Evolutionary conservation across 2,888 invertebrate species (phyloP).

Genomic region (Luperina nickerlii): DNA sequence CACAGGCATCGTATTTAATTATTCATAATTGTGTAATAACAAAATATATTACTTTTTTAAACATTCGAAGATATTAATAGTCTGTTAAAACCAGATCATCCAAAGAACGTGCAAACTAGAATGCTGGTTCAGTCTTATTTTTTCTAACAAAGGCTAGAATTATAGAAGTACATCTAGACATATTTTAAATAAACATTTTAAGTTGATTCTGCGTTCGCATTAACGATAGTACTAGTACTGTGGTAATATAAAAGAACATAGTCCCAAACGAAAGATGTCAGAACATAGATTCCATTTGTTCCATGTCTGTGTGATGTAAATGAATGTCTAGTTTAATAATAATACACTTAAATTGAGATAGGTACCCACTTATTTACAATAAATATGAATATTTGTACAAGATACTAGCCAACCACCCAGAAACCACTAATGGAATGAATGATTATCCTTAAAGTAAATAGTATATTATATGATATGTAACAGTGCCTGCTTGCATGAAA

Average conservation of each 20-base stretch:
- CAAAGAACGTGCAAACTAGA: slow-evolving; percentile 18
- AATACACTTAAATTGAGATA: slow-evolving; percentile 13
- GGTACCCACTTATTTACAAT: slow-evolving; percentile 28
- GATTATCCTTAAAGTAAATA: slow-evolving; percentile 24
- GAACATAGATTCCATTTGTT: neutral
- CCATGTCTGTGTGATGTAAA: slow-evolving; percentile 22
- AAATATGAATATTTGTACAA: slow-evolving; percentile 26
- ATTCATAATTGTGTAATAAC: neutral
- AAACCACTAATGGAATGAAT: slow-evolving; percentile 29
- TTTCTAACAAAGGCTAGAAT: neutral
- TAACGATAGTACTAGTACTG: neutral
- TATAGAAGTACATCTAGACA: neutral
- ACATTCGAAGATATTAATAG: neutral
- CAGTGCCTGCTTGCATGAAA: slow-evolving; percentile 19
- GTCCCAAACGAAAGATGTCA: neutral
- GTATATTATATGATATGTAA: slow-evolving; percentile 4
- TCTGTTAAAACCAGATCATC: slow-evolving; percentile 6
- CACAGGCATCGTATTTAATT: slow-evolving; percentile 14
- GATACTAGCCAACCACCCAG: slow-evolving; percentile 22
- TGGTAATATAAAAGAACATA: slow-evolving; percentile 1
- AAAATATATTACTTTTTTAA: neutral
- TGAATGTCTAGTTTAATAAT: slow-evolving; percentile 19
- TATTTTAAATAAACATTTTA: neutral
- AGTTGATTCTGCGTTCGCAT: neutral
- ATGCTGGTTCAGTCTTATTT: neutral